Conservation (phyloP, 2,113 vertebrate genomes). For the Leucoraja erinaceus region DNA sequence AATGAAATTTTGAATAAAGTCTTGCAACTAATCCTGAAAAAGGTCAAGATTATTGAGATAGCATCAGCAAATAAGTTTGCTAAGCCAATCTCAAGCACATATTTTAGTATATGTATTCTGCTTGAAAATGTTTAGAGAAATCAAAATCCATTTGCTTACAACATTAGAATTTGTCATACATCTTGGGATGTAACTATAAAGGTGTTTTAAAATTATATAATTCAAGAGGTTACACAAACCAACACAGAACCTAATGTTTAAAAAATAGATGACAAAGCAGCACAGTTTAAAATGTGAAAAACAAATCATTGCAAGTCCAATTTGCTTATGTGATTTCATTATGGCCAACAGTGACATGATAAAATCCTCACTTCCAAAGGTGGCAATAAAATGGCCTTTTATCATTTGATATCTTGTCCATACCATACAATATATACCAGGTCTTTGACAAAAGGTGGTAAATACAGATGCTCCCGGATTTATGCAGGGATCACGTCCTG, state of each 20-base stretch:
- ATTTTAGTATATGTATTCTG: not conserved
- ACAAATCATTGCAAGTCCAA: not conserved
- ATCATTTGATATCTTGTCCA: not conserved
- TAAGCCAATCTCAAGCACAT: not conserved
- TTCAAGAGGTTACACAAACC: not conserved
- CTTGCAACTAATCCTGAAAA: slow-evolving; percentile 1
- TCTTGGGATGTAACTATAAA: not conserved
- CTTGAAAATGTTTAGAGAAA: not conserved
- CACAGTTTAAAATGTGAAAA: not conserved
- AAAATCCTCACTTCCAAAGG: not conserved
- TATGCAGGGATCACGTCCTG: no score
- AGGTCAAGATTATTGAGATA: not conserved
- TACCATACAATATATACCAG: not conserved
- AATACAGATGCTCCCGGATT: no score
- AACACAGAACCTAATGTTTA: not conserved
- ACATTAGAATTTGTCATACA: not conserved
- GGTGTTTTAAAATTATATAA: not conserved
- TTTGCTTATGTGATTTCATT: not conserved
- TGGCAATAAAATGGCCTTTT: not conserved
- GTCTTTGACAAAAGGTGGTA: not conserved
- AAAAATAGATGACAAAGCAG: not conserved
- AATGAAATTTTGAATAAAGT: not conserved
- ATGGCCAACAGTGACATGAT: not conserved
- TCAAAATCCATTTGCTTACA: slow-evolving; percentile 3
- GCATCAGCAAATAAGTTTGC: not conserved